Base-by-base conservation (phyloP, 2,888 invertebrate species). In the Rutpela maculata region DNA sequence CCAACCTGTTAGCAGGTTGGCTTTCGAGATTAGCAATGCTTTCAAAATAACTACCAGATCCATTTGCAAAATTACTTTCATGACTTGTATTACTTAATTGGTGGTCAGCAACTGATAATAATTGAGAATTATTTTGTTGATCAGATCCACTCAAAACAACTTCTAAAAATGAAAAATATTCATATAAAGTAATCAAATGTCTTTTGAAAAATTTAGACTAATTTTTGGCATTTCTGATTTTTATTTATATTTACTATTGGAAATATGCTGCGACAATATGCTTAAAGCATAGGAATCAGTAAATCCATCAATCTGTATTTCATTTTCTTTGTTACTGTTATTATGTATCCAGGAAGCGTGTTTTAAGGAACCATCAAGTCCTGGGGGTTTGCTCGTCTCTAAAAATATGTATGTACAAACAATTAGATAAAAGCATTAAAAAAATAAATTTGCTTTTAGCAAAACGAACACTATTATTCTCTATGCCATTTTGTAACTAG, bases 301-400 rank as follows among this genome's bases (percentile, higher is more conserved):
- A 60, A 60, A 60, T n/a, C 60, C 60, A 60, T 60, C 60, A 60
- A 50, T 50, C 5, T 50, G 15, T 50, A n/a, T n/a, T 50, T 50
- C n/a, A 50, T 50, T 50, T 50, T 50, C 50, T n/a, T 50, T n/a
- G n/a, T 50, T 35, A 35, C 31, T 50, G 43, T 43, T n/a, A 15
- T 50, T 50, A 11, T 18, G 22, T 60, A 22, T 19, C 19, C 2
- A 26, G 26, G 19, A 15, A 22, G 19, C 12, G 12, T 26, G 22
- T 26, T 12, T 60, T 60, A 60, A 60, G n/a, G 60, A 60, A 22
- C n/a, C 26, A 22, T 60, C n/a, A 22, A 60, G 60, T 31, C 9
- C 60, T 60, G 60, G 60, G 9, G 26, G 60, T 26, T n/a, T 31
- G 22, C 60, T 6, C 7, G 26, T 15, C n/a, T 60, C 22, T 60